Percentiles rank a stretch among this genome's conserved stretches.
These are phyloP conservation scores for Beroe ovata DNA, from an alignment of 37 sponge, comb jelly and placozoan genomes.

Conservation along the genomic window DNA sequence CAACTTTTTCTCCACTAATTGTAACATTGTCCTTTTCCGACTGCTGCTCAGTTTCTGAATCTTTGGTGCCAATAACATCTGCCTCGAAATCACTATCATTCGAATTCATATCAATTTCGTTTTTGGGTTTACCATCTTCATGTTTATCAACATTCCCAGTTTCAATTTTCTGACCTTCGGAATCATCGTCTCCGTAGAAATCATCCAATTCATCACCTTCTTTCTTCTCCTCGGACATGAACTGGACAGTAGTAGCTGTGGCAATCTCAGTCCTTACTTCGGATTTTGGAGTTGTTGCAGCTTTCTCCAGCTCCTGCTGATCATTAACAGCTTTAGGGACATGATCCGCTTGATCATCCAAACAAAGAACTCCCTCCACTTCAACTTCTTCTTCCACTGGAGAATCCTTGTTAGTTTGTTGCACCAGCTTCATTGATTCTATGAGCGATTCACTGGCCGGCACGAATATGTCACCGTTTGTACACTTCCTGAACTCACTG, in stretches of 20 bases:
- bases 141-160: background rate
- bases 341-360: background rate
- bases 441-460: conserved; percentile 14
- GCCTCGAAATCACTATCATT: conserved; percentile 45
- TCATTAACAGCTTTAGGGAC: background rate
- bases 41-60: background rate
- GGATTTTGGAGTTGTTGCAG: background rate
- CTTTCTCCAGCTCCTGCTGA: background rate
- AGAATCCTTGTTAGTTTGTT: background rate
- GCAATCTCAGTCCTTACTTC: background rate
- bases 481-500: conserved; percentile 33
- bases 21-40: background rate
- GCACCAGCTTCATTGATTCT: background rate
- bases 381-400: background rate
- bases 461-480: conserved; percentile 25
- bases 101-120: background rate
- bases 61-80: background rate
- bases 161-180: background rate
- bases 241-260: background rate
- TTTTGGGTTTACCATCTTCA: too few species aligned
- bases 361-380: background rate
- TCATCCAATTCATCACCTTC: background rate
- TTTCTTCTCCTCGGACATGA: background rate
- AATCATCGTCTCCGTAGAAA: conserved; percentile 9
- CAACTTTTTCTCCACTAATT: background rate